Percentiles rank a stretch among this genome's conserved stretches.
phyloP scores from a whole-genome alignment of 2,888 invertebrate species.

The Acanthacorydalis orientalis region DNA sequence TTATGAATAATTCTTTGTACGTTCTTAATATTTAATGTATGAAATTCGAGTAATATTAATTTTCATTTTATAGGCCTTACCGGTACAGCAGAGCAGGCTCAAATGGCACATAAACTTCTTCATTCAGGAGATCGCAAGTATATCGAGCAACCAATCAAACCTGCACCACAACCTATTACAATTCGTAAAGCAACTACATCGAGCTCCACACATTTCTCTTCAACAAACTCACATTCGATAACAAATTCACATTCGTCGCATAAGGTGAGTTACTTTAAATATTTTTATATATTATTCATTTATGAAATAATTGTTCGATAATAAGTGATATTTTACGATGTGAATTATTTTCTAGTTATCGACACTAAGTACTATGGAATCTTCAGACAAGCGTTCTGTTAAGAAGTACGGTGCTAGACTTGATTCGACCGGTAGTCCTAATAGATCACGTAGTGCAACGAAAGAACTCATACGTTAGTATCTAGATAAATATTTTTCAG shows the following conservation, averaged over 20 bases:
- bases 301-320: background rate
- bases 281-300: background rate
- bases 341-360: constrained; percentile 14
- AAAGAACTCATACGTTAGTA: constrained; percentile 71
- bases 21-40: too few species aligned
- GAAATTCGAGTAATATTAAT: too few species aligned
- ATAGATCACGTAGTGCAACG: constrained; percentile 74
- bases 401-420: constrained; percentile 53
- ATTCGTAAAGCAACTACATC: constrained; percentile 36
- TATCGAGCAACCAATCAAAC: constrained; percentile 69
- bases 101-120: constrained; percentile 73
- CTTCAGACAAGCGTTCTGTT: constrained; percentile 29
- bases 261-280: constrained; percentile 3
- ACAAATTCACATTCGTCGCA: constrained; percentile 6
- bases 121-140: constrained; percentile 78
- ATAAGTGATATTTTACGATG: constrained; percentile 2
- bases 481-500: background rate
- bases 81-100: constrained; percentile 64
- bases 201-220: constrained; percentile 28
- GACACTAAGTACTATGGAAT: constrained; percentile 19
- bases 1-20: too few species aligned
- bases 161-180: constrained; percentile 59
- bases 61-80: constrained; percentile 46
- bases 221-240: constrained; percentile 22
- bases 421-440: constrained; percentile 63